Base-by-base conservation (phyloP, 2,888 invertebrate genomes). In the Hybos culiciformis region DNA sequence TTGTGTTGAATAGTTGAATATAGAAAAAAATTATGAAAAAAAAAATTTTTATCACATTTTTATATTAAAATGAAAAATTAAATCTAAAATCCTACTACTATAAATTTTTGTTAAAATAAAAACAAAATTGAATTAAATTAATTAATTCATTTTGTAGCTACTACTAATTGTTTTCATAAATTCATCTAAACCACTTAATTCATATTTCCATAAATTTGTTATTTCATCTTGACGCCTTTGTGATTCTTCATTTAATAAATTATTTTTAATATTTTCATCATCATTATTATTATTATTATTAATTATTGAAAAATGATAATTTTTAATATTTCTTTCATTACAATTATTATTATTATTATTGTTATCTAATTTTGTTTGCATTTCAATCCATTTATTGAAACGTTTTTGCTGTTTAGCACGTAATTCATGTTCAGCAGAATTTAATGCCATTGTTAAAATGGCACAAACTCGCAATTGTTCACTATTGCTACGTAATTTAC, bases 381-480 rank as follows among this genome's bases (percentile, higher is more conserved):
- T 51, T 42, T 63, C 57, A 17, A 60, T 53, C 75, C 75, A 76
- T 43, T 68, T 70, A 45, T 62, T 56, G 50, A 69, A 68, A 33
- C 74, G 62, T 51, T 70, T 67, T 47, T 70, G 66, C 53, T 76
- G 75, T 50, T 73, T 75, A 36, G 55, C 62, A 36, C 70, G 68
- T 46, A 77, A 60, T 52, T 74, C 71, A 36, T 59, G 54, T 51
- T 75, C 72, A 1, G 75, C 75, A 39, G 63, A 66, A 21, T 53
- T 50, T 8, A 77, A 56, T 7, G 75, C 71, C 44, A 66, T 67
- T 8, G 71, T 62, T 46, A 77, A 61, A 49, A 77, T 69, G 37
- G 76, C 76, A 53, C 74, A 71, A 32, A 75, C 65, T 23, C 75
- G 70, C 31, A 76, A 63, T 50, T 70, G 68, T 45, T 68, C 69